A percentile compares a stretch with the other conserved stretches of the same genome.
Evolutionary conservation across 2,888 invertebrate species (phyloP).

Genomic region (Ophraella communa): DNA sequence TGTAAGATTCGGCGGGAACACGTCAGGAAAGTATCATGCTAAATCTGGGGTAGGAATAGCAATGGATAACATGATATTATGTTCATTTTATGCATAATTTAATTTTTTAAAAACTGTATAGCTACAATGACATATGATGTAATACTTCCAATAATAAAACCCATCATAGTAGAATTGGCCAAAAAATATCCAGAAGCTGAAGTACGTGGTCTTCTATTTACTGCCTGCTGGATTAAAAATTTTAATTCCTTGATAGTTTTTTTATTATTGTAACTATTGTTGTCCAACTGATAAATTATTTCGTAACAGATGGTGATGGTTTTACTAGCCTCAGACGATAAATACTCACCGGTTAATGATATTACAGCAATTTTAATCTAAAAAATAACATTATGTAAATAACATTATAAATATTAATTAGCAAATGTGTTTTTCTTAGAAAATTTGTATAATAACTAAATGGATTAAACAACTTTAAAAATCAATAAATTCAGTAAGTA

Average conservation of each 20-base stretch:
- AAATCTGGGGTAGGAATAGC: no score
- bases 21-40: no score
- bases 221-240: slow-evolving; percentile 19
- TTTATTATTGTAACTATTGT: slow-evolving; percentile 4
- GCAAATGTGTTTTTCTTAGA: no score
- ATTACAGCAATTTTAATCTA: slow-evolving; percentile 13
- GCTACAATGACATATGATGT: slow-evolving; percentile 30
- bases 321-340: background rate
- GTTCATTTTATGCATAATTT: no score
- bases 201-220: slow-evolving; percentile 14
- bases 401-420: no score
- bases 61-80: no score
- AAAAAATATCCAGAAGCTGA: slow-evolving; percentile 26
- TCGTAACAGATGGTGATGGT: slow-evolving; percentile 16
- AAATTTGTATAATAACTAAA: no score
- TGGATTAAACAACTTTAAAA: no score
- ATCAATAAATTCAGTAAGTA: no score
- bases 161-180: slow-evolving; percentile 28
- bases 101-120: slow-evolving; percentile 21
- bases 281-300: background rate
- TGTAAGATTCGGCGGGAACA: no score
- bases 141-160: slow-evolving; percentile 25
- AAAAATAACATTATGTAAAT: no score
- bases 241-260: slow-evolving; percentile 6
- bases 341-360: slow-evolving; percentile 8